These are phyloP conservation scores for Xanthorhoe spadicearia DNA, from an alignment of 2,888 invertebrate genomes.

Conservation along the genomic window DNA sequence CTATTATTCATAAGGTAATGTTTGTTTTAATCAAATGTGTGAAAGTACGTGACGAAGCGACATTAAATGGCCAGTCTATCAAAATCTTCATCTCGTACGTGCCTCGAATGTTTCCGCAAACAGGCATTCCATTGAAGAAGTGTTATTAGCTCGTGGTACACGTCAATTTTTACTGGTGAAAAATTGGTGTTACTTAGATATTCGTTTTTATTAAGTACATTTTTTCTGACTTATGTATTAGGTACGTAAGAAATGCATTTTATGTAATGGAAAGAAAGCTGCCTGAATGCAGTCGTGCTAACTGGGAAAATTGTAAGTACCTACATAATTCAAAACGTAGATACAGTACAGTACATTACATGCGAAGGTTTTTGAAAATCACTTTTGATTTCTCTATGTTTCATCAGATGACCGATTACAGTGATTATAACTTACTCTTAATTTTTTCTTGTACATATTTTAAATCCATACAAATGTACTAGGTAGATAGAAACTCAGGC, in stretches of 20 bases:
- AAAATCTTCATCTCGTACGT: conserved; percentile 21
- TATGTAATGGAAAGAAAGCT: not conserved
- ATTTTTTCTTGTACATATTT: too few species aligned
- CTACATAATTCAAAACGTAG: not conserved
- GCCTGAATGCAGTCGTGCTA: not conserved
- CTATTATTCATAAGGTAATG: conserved; percentile 1
- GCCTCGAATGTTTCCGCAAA: conserved; percentile 18
- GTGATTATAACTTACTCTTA: too few species aligned
- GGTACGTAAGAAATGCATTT: not conserved
- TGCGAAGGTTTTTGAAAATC: too few species aligned
- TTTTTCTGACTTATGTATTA: not conserved
- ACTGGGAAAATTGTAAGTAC: not conserved
- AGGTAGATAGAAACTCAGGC: too few species aligned
- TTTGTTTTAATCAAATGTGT: conserved; percentile 20
- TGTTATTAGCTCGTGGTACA: conserved; percentile 10
- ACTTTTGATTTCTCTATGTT: too few species aligned
- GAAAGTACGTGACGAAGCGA: conserved; percentile 24
- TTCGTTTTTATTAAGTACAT: not conserved
- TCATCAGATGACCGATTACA: too few species aligned
- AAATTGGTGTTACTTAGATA: not conserved
- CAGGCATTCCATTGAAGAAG: conserved; percentile 18
- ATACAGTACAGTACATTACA: too few species aligned
- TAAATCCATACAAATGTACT: too few species aligned
- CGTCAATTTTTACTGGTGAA: conserved; percentile 13
- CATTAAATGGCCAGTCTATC: conserved; percentile 15